Percentiles rank a stretch among this genome's conserved stretches.
Conservation (phyloP, 1,140 invertebrate species). For the Anastrepha obliqua region DNA sequence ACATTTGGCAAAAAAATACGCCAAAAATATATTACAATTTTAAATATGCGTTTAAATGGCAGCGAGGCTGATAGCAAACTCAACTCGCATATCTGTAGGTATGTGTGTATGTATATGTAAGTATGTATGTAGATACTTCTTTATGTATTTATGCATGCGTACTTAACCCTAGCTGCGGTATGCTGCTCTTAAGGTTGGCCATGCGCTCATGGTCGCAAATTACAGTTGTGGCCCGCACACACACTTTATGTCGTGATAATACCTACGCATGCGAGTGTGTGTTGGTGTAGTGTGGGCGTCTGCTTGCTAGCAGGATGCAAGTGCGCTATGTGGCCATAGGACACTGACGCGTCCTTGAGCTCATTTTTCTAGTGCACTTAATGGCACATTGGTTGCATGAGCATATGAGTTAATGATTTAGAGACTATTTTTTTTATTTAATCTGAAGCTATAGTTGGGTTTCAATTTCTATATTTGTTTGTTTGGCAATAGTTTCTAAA, state of each 20-base stretch:
- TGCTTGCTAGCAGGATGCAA: not conserved
- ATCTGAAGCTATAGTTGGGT: not conserved
- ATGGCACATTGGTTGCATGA: not conserved
- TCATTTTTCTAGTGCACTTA: slow-evolving; percentile 40
- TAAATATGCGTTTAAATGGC: slow-evolving; percentile 9
- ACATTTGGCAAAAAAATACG: not conserved
- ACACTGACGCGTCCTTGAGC: slow-evolving; percentile 29
- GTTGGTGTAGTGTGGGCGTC: not conserved
- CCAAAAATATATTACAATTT: slow-evolving; percentile 21
- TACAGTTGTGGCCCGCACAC: not conserved
- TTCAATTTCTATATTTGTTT: not conserved
- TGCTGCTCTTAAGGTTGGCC: too few relatives aligned
- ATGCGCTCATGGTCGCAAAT: slow-evolving; percentile 11
- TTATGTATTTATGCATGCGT: too few relatives aligned
- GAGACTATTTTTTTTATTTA: slow-evolving; percentile 1
- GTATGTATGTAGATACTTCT: too few relatives aligned
- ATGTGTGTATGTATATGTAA: too few relatives aligned
- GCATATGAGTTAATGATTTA: slow-evolving; percentile 7
- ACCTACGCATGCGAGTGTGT: not conserved
- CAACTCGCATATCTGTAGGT: too few relatives aligned
- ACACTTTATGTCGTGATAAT: not conserved
- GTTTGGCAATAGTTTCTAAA: not conserved
- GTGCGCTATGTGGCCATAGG: slow-evolving; percentile 4
- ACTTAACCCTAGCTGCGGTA: too few relatives aligned
- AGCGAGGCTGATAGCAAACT: too few relatives aligned